These are phyloP conservation scores for Karalla daura DNA, from an alignment of 2,797 vertebrate species.

Conservation along the genomic window DNA sequence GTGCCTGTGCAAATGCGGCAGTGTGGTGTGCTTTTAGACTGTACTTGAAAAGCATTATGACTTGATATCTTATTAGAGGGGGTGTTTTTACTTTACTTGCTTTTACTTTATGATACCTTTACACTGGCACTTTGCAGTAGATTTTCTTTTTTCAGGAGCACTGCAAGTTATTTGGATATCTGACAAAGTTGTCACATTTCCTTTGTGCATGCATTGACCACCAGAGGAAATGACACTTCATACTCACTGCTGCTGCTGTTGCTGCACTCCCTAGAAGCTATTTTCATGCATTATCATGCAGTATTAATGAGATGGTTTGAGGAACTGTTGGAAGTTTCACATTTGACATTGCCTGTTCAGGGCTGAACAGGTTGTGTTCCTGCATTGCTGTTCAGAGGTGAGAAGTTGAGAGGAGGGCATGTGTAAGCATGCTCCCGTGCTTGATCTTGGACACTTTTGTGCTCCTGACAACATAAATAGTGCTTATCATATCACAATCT, in stretches of 20 bases:
- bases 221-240: slow-evolving; percentile 34
- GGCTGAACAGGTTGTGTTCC: not conserved
- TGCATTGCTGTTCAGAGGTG: slow-evolving; percentile 34
- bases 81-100: no score
- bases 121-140: not conserved
- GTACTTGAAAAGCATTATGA: no score
- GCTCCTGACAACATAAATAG: slow-evolving; percentile 60
- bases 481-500: slow-evolving; percentile 69
- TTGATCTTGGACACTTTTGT: slow-evolving; percentile 55
- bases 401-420: slow-evolving; percentile 54
- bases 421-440: slow-evolving; percentile 57
- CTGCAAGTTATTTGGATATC: not conserved
- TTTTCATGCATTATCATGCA: slow-evolving; percentile 66
- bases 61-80: no score
- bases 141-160: not conserved
- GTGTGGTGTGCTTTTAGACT: no score
- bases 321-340: slow-evolving; percentile 52
- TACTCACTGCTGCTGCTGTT: slow-evolving; percentile 32
- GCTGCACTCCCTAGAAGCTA: slow-evolving; percentile 26
- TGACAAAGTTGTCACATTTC: not conserved
- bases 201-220: not conserved
- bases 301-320: slow-evolving; percentile 57
- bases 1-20: not conserved
- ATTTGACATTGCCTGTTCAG: slow-evolving; percentile 37
- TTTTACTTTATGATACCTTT: not conserved